phyloP scores from a whole-genome alignment of 2,888 invertebrate genomes.

The Exephanes ischioxanthus region DNA sequence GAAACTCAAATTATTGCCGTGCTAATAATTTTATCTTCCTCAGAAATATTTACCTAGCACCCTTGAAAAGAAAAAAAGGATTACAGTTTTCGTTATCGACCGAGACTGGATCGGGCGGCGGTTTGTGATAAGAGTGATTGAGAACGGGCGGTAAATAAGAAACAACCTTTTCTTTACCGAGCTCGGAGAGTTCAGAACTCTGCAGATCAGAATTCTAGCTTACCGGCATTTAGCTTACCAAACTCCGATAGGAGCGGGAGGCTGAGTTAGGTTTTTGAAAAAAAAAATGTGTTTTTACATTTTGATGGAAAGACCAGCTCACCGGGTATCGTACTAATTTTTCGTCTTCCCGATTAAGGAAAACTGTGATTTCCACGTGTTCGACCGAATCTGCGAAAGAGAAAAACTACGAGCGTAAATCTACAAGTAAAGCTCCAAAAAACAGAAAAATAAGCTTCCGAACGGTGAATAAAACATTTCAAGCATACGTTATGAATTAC shows the following conservation, averaged over 20 bases:
- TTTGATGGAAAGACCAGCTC: background rate
- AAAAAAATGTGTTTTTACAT: background rate
- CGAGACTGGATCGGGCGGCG: background rate
- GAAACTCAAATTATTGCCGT: too few species aligned
- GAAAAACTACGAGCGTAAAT: background rate
- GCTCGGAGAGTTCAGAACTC: background rate
- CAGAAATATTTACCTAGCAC: background rate
- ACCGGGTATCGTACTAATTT: background rate
- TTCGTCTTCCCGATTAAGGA: background rate
- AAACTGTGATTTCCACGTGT: background rate
- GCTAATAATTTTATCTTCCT: background rate
- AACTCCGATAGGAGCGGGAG: background rate
- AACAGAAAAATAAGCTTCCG: background rate
- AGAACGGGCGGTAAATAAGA: background rate
- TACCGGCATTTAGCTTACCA: constrained; percentile 6
- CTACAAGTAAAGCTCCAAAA: background rate
- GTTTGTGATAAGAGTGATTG: background rate
- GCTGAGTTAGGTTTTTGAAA: background rate
- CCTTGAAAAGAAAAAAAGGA: background rate
- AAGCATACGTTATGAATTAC: background rate
- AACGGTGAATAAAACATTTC: background rate
- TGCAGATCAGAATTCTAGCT: constrained; percentile 4
- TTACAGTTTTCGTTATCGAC: background rate
- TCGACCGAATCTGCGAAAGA: background rate
- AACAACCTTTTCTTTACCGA: background rate